Percentiles rank a stretch among this genome's conserved stretches.
Evolutionary conservation across 2,888 invertebrate species (phyloP).

Genomic region (Drosophila setosimentum): DNA sequence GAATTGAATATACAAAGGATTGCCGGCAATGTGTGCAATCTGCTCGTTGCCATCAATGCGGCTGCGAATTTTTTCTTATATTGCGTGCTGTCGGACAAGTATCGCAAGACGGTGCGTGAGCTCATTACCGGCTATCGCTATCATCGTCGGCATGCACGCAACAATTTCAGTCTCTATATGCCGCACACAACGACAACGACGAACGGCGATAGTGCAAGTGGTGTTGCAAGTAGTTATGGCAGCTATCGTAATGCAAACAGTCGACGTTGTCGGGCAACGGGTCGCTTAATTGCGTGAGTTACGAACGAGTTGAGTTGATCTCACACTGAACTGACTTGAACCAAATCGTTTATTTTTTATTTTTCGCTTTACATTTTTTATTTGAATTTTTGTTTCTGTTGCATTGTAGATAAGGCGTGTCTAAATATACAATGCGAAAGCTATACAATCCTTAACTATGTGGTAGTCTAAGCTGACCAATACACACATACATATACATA

Average conservation of each 20-base stretch:
- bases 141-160: conserved; percentile 73
- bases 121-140: conserved; percentile 83
- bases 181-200: conserved; percentile 67
- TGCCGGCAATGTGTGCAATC: conserved; percentile 90
- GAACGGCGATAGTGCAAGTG: conserved; percentile 53
- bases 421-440: conserved; percentile 14
- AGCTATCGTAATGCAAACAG: conserved; percentile 55
- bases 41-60: conserved; percentile 90
- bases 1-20: conserved; percentile 82
- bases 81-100: conserved; percentile 91
- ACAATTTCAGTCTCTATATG: conserved; percentile 77
- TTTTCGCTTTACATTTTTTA: not conserved
- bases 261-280: conserved; percentile 64
- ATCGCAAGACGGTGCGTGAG: conserved; percentile 87
- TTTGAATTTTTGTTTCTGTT: conserved; percentile 7
- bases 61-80: conserved; percentile 92
- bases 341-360: not conserved
- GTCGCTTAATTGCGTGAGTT: conserved; percentile 63
- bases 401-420: conserved; percentile 27
- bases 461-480: conserved; percentile 39
- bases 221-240: conserved; percentile 29
- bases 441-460: conserved; percentile 20
- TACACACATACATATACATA: conserved; percentile 15
- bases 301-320: not conserved
- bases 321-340: conserved; percentile 4